These are phyloP conservation scores for Myiotriccus ornatus DNA, from an alignment of 2,797 vertebrate genomes.

Conservation along the genomic window DNA sequence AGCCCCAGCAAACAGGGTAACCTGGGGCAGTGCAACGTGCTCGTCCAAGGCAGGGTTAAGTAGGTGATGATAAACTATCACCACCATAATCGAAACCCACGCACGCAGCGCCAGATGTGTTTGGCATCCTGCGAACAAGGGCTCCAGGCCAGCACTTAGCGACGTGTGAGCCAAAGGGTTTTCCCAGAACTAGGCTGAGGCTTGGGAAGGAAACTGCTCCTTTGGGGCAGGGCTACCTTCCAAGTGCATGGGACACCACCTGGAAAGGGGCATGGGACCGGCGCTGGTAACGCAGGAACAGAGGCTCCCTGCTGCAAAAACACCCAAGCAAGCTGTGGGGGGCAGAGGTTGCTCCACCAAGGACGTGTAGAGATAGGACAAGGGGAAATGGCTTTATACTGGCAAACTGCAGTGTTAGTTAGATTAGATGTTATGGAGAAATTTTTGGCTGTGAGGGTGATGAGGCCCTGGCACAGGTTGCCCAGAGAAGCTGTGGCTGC, in stretches of 20 bases:
- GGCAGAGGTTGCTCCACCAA: background rate
- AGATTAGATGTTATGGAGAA: background rate
- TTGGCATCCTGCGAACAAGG: background rate
- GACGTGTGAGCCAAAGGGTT: background rate
- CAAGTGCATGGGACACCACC: background rate
- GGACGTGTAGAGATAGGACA: background rate
- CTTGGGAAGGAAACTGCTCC: background rate
- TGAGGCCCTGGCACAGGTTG: fast-evolving
- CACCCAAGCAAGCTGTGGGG: fast-evolving
- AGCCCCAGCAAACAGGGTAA: background rate
- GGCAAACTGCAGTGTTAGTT: background rate
- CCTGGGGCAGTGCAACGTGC: background rate
- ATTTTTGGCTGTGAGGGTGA: background rate
- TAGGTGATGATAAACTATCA: background rate
- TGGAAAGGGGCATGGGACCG: background rate
- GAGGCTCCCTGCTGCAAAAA: background rate
- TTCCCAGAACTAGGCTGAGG: conserved; percentile 2
- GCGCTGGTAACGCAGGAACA: fast-evolving
- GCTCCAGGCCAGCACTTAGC: background rate
- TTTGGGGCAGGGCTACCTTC: background rate
- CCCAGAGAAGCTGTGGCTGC: background rate
- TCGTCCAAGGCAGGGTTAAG: background rate
- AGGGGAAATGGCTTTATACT: background rate
- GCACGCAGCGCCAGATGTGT: background rate
- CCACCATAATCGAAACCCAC: background rate